These are phyloP conservation scores for Diglossa cyanea DNA, from an alignment of 2,797 vertebrate species.

Conservation along the genomic window DNA sequence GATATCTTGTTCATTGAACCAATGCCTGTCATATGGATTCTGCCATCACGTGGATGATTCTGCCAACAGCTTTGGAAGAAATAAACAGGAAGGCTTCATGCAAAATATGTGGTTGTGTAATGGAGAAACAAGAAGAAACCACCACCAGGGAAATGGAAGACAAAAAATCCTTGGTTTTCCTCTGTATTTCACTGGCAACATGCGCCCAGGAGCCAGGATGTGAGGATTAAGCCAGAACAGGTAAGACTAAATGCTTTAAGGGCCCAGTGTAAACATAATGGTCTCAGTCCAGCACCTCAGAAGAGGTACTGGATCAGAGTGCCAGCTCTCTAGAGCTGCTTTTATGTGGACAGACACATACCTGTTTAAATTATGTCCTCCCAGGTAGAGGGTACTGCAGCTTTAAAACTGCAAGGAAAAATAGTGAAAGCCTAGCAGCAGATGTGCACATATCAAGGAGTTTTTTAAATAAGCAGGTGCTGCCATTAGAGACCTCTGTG, in stretches of 20 bases:
- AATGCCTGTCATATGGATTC: background rate
- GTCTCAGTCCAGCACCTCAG: background rate
- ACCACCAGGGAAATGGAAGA: background rate
- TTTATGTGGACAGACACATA: background rate
- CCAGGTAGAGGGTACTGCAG: background rate
- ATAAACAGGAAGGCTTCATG: background rate
- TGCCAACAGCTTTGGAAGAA: background rate
- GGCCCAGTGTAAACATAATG: background rate
- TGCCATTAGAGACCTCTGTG: background rate
- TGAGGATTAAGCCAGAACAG: background rate
- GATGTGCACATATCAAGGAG: rapidly evolving
- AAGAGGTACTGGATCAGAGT: background rate
- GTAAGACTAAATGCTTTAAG: background rate
- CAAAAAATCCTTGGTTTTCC: background rate
- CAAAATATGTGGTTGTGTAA: background rate
- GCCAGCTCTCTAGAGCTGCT: background rate
- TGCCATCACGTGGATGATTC: background rate
- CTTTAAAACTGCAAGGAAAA: background rate
- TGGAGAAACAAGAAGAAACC: background rate
- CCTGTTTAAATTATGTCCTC: background rate
- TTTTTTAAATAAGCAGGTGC: background rate
- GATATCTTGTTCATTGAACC: background rate
- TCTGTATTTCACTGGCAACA: background rate
- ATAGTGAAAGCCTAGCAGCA: background rate
- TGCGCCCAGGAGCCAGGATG: background rate